Conservation (phyloP, 2,888 invertebrate genomes). For the Torymus tubicola region DNA sequence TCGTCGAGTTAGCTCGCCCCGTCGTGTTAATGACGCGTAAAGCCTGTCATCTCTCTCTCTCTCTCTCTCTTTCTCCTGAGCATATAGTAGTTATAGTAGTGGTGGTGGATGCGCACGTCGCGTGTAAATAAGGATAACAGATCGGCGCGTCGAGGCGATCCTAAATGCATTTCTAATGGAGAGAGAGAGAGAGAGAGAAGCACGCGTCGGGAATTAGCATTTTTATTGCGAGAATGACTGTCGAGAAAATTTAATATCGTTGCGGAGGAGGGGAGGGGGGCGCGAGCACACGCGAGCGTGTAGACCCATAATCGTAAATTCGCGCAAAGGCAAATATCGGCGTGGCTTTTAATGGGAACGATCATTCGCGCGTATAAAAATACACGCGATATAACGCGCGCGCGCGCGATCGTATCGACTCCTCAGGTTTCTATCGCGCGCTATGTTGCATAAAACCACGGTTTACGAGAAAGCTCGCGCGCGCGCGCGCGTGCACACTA, state of each 20-base stretch:
- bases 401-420: background rate
- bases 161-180: constrained; percentile 30
- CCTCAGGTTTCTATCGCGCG: background rate
- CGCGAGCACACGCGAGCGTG: too few species aligned
- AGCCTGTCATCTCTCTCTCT: background rate
- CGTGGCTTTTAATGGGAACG: constrained; percentile 3
- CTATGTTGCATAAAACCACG: background rate
- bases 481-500: too few species aligned
- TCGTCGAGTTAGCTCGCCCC: too few species aligned
- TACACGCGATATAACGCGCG: background rate
- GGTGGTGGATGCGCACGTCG: background rate
- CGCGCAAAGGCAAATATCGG: constrained; percentile 15
- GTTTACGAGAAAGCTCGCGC: constrained; percentile 6
- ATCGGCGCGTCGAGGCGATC: background rate
- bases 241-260: constrained; percentile 22
- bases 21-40: constrained; percentile 27
- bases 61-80: background rate
- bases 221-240: constrained; percentile 21
- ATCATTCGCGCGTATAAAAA: constrained; percentile 10
- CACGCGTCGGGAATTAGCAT: constrained; percentile 26
- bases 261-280: too few species aligned
- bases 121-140: constrained; percentile 29
- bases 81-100: too few species aligned
- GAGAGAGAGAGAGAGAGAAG: too few species aligned
- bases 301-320: constrained; percentile 33